These are phyloP conservation scores for Capitulum mitella DNA, from an alignment of 2,888 invertebrate species.

Conservation along the genomic window DNA sequence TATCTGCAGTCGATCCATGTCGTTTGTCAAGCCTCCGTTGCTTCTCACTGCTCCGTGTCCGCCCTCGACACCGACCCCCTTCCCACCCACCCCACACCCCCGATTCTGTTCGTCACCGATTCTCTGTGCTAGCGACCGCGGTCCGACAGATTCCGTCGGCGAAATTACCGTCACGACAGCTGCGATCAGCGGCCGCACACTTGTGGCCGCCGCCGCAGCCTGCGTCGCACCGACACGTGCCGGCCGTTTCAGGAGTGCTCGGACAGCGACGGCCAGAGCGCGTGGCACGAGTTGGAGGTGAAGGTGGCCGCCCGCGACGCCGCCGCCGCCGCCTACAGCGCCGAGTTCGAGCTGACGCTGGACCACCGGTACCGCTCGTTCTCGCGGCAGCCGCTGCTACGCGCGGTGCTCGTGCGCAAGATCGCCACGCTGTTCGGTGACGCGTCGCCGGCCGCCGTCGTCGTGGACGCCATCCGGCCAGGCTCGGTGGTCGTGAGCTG, in stretches of 20 bases:
- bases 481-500: slow-evolving; percentile 47
- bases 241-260: slow-evolving; percentile 32
- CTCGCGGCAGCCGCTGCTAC: slow-evolving; percentile 39
- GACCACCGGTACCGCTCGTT: slow-evolving; percentile 41
- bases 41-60: too few relatives aligned
- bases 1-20: too few relatives aligned
- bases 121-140: too few relatives aligned
- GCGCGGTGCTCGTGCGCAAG: slow-evolving; percentile 41
- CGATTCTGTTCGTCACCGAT: too few relatives aligned
- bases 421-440: slow-evolving; percentile 44
- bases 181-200: background rate
- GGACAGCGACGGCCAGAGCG: slow-evolving; percentile 31
- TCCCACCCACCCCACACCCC: too few relatives aligned
- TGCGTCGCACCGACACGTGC: background rate
- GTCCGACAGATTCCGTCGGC: too few relatives aligned
- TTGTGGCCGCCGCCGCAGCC: background rate
- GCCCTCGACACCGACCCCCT: too few relatives aligned
- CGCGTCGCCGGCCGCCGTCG: slow-evolving; percentile 40
- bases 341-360: slow-evolving; percentile 39
- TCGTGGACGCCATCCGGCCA: slow-evolving; percentile 36
- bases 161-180: too few relatives aligned
- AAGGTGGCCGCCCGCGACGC: slow-evolving; percentile 26
- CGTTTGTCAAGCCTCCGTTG: too few relatives aligned
- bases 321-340: slow-evolving; percentile 29
- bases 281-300: slow-evolving; percentile 32